These are phyloP conservation scores for Callocephalon fimbriatum DNA, from an alignment of 2,113 vertebrate species.

Conservation along the genomic window DNA sequence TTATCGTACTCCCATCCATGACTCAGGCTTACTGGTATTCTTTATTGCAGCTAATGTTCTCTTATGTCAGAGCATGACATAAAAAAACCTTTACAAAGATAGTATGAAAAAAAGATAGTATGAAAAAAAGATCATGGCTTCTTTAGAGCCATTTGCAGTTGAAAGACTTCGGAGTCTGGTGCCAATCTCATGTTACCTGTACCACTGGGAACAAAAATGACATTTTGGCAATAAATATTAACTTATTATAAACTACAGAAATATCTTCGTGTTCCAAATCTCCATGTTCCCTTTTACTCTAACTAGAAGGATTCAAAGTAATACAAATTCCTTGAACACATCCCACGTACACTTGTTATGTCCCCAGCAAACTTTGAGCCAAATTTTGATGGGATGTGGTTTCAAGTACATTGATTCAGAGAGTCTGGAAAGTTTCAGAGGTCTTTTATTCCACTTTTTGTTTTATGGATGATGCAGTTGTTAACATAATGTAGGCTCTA, in stretches of 20 bases:
- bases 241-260: neutral
- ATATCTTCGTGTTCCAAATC: neutral
- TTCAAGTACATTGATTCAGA: neutral
- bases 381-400: rapidly evolving
- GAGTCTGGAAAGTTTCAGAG: neutral
- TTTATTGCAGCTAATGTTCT: neutral
- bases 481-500: neutral
- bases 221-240: neutral
- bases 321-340: neutral
- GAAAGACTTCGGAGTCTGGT: neutral
- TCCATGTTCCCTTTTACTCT: neutral
- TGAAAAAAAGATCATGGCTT: neutral
- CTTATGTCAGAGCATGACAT: neutral
- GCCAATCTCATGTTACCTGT: neutral
- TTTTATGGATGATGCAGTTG: neutral
- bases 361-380: neutral
- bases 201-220: neutral
- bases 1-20: neutral
- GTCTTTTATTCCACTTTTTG: neutral
- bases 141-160: neutral
- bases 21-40: neutral
- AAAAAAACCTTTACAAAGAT: neutral
- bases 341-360: neutral
- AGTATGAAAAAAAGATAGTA: neutral
- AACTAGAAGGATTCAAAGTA: neutral